Evolutionary conservation across 2,888 invertebrate species (phyloP), one percentile per base, ranked within the genome.

Genomic region (Archips xylosteana): DNA sequence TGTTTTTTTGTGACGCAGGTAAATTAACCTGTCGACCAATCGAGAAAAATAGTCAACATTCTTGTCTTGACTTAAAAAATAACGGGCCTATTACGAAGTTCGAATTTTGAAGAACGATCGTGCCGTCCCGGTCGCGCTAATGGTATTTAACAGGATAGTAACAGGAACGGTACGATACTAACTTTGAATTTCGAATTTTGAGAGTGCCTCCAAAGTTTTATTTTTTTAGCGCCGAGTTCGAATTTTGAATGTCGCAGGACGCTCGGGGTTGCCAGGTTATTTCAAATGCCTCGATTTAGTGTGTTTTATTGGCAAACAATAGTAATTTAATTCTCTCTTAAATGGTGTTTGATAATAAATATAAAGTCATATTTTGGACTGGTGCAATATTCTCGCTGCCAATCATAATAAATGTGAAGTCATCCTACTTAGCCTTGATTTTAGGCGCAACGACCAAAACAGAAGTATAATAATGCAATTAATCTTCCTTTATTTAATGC

Each of bases 401-500:
- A 51, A 66, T 71, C 51, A 45, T 71, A 57, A 47, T 64, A 63
- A 57, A 72, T 62, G n/a, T 71, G 49, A 67, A 54, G 15, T 67
- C 42, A 67, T 73, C 57, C 57, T 63, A 63, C 63, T 63, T 73
- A n/a, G 34, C 72, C 72, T 73, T 73, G 63, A 68, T 73, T 68
- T 68, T 63, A 68, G 67, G 36, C 59, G 47, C 62, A 59, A 47
- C n/a, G 39, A 39, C 68, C 72, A 68, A 73, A 73, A 73, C 62
- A 62, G 34, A 49, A n/a, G 57, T 47, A 73, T 73, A 68, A 68
- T 68, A 39, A 63, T 68, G 62, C 45, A 63, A 73, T 73, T 73
- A 69, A 73, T 69, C 64, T 69, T 73, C 51, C 49, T 73, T 59
- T 69, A 60, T 64, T 59, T 45, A 49, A 64, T 51, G 15, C 60